Conservation (phyloP, 1,140 invertebrate genomes). For the Cotesia chilonis region DNA sequence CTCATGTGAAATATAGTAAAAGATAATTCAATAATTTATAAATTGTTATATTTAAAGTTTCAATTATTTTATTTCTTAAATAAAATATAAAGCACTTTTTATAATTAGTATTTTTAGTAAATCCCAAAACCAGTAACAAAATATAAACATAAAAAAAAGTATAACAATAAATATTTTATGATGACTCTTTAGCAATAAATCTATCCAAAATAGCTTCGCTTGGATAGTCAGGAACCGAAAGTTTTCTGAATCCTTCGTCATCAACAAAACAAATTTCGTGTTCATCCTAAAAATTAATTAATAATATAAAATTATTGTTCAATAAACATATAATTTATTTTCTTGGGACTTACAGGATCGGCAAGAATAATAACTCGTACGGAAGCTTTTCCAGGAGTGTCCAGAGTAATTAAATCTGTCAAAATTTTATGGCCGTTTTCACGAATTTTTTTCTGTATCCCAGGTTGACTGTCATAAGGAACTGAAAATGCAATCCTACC, state of each 20-base stretch:
- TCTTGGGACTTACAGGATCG: constrained; percentile 76
- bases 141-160: no score
- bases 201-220: constrained; percentile 82
- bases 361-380: constrained; percentile 95
- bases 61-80: no score
- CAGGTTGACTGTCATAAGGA: constrained; percentile 77
- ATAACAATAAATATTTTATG: background rate
- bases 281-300: constrained; percentile 73
- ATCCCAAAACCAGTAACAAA: no score
- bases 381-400: constrained; percentile 96
- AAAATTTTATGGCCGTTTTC: constrained; percentile 80
- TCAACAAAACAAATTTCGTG: constrained; percentile 99
- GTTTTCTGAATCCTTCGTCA: constrained; percentile 89
- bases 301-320: constrained; percentile 16
- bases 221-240: constrained; percentile 87
- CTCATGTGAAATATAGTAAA: no score
- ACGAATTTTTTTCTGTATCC: constrained; percentile 79
- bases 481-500: constrained; percentile 95
- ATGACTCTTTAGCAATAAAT: constrained; percentile 76
- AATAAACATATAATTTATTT: no score
- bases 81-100: no score
- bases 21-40: no score
- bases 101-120: no score
- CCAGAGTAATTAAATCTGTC: constrained; percentile 86
- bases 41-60: no score